A percentile compares a stretch with the other conserved stretches of the same genome.
These are phyloP conservation scores for Scrobipalpa costella DNA, from an alignment of 2,888 invertebrate genomes.

Conservation along the genomic window DNA sequence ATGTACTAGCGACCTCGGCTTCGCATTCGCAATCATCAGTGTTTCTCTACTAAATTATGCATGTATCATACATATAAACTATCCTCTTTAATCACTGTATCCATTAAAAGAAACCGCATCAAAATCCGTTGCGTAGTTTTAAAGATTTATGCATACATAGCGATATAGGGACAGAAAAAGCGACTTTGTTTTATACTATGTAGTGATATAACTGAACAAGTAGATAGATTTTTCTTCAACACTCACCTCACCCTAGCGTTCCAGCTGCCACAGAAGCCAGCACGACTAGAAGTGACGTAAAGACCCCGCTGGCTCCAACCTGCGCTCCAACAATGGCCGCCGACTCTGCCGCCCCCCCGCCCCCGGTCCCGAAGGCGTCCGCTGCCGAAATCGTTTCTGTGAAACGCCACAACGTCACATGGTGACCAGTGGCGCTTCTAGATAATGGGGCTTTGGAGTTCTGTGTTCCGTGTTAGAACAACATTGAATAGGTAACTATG, in stretches of 20 bases:
- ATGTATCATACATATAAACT: too few relatives aligned
- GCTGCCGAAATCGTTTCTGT: conserved; percentile 70
- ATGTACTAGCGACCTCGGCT: too few relatives aligned
- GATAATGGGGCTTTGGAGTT: conserved; percentile 39
- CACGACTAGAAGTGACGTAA: conserved; percentile 83
- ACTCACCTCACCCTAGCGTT: conserved; percentile 89
- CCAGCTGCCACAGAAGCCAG: conserved; percentile 85
- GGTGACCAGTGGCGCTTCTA: conserved; percentile 50
- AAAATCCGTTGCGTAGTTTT: too few relatives aligned
- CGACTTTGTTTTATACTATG: too few relatives aligned
- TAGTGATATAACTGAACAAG: too few relatives aligned
- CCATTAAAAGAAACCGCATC: too few relatives aligned
- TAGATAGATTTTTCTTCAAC: background rate
- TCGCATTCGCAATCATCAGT: too few relatives aligned
- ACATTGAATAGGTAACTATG: too few relatives aligned
- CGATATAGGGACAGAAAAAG: too few relatives aligned
- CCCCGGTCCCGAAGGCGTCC: conserved; percentile 61
- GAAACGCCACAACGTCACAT: conserved; percentile 54
- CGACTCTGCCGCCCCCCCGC: conserved; percentile 38
- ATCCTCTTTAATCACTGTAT: too few relatives aligned
- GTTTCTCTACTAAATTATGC: too few relatives aligned
- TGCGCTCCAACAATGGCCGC: conserved; percentile 57
- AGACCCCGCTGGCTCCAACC: conserved; percentile 81
- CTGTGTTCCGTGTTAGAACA: conserved; percentile 6
- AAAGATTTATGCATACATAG: too few relatives aligned